Percentiles rank a stretch among this genome's conserved stretches.
Conservation (phyloP, 2,113 vertebrate species). For the Rhizomys pruinosus region DNA sequence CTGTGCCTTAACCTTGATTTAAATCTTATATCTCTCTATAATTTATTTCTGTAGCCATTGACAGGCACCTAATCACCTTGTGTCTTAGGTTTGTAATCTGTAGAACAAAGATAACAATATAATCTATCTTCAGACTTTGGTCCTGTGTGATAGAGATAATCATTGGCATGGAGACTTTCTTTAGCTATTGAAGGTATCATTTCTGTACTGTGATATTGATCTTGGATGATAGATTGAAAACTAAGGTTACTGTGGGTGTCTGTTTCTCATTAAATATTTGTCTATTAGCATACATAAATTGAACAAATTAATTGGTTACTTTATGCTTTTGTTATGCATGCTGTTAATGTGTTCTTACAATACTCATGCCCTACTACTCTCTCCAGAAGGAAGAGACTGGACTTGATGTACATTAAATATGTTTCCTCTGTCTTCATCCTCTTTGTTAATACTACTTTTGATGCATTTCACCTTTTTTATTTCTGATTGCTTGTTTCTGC, state of each 20-base stretch:
- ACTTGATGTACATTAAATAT: neutral
- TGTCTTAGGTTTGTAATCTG: neutral
- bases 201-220: neutral
- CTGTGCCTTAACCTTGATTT: neutral
- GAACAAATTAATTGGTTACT: neutral
- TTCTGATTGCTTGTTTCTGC: neutral
- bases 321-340: neutral
- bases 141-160: neutral
- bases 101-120: neutral
- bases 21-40: neutral
- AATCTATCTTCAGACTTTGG: neutral
- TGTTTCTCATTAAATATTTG: neutral
- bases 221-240: neutral
- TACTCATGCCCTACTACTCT: neutral
- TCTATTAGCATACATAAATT: neutral
- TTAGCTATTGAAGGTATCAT: neutral
- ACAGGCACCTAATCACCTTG: no score
- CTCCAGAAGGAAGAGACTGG: neutral
- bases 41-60: neutral
- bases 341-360: neutral
- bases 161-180: neutral
- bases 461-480: neutral
- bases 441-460: neutral
- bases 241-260: no score
- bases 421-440: neutral